Evolutionary conservation across 2,888 invertebrate species (phyloP), one percentile per base, ranked within the genome.

Genomic region (Corbicula japonica): DNA sequence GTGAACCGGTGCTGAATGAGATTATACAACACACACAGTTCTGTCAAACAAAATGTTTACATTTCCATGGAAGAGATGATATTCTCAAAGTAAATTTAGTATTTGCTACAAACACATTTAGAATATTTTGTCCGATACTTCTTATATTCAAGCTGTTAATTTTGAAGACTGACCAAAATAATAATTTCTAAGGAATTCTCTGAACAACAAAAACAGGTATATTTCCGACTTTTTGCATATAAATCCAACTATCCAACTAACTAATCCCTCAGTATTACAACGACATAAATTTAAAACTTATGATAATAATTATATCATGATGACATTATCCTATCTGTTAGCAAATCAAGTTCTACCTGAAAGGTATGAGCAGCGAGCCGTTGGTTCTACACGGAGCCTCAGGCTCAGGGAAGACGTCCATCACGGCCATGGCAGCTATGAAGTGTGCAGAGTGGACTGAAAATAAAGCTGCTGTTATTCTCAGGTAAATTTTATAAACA

Each of bases 331-430:
- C n/a, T 23, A 30, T 15, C 4, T 76, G 72, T n/a, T 65, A 86
- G 86, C 66, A 66, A 74, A 77, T 88, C 1, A 80, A 86, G 46
- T 44, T 65, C 3, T 90, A 90, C 46, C 44, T 89, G n/a, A 61
- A 65, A 15, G 85, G 85, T 21, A 66, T 77, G 34, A 95, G 86
- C 93, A 94, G 34, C 93, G 95, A 80, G 26, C 97, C 97, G 0
- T 93, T 97, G 75, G 95, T 97, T 18, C 94, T 97, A 73, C 95
- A 96, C 78, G 97, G 97, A 0, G 95, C 96, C 32, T 95, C 96
- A n/a, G 97, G 97, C 15, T 96, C 96, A 92, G 97, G 97, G 0
- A 97, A 97, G 94, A 97, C 97, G 3, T 96, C 96, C 0, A 94
- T 97, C 6, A 95, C 97, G 44, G 96, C 97, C 0, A 95, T 96